Conservation (phyloP, 2,888 invertebrate species). For the Euclidia mi region DNA sequence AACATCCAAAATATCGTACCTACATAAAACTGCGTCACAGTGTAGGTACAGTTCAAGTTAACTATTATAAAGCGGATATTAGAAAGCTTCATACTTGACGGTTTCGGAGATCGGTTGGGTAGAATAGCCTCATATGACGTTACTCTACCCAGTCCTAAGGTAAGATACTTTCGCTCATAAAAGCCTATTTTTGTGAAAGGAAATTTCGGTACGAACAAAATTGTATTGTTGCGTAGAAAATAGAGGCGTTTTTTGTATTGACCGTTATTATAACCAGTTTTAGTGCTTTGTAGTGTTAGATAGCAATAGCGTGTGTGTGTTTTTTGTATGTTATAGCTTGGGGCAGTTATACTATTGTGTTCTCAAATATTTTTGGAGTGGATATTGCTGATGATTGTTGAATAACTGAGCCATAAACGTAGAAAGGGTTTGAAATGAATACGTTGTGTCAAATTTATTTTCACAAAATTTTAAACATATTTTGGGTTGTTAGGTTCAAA, state of each 20-base stretch:
- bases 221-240: constrained; percentile 18
- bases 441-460: no score
- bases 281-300: neutral
- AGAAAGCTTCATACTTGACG: constrained; percentile 30
- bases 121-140: constrained; percentile 43
- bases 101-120: constrained; percentile 43
- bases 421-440: no score
- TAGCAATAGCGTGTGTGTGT: neutral
- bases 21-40: constrained; percentile 8
- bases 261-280: constrained; percentile 10
- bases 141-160: constrained; percentile 45
- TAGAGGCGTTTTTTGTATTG: constrained; percentile 15
- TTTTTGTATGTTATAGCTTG: neutral
- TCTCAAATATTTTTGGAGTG: no score
- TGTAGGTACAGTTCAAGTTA: constrained; percentile 12
- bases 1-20: constrained; percentile 12
- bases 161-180: constrained; percentile 38
- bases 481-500: no score
- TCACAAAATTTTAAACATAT: no score
- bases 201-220: constrained; percentile 31
- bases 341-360: no score
- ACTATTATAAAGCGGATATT: constrained; percentile 51
- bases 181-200: constrained; percentile 44
- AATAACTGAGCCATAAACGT: no score
- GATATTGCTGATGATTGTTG: no score